Conservation (phyloP, 1,140 invertebrate species). For the Cardiocondyla obscurior region DNA sequence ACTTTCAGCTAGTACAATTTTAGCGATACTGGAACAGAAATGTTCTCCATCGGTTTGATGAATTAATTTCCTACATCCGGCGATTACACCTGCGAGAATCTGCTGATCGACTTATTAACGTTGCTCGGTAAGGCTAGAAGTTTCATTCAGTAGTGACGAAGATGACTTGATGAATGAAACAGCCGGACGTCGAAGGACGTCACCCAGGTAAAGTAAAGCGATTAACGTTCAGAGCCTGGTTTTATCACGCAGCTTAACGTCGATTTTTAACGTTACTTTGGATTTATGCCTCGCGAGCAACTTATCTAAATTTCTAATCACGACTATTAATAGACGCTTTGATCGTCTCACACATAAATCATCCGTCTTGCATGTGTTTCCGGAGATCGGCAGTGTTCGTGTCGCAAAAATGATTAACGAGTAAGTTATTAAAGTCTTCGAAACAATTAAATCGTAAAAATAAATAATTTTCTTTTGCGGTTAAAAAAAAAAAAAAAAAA, state of each 20-base stretch:
- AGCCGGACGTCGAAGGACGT: slow-evolving; percentile 53
- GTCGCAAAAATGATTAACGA: not conserved
- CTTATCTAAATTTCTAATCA: slow-evolving; percentile 30
- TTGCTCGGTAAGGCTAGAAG: slow-evolving; percentile 36
- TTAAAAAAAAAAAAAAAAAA: too few relatives aligned
- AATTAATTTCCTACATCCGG: not conserved
- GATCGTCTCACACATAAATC: not conserved
- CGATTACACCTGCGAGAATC: slow-evolving; percentile 12
- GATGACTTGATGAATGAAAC: slow-evolving; percentile 58
- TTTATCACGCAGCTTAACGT: slow-evolving; percentile 54
- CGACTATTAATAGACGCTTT: slow-evolving; percentile 25
- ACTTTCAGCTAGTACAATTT: not conserved
- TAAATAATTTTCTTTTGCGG: too few relatives aligned
- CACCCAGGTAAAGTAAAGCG: slow-evolving; percentile 62
- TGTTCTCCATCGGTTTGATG: not conserved
- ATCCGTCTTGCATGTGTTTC: not conserved
- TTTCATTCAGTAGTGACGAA: slow-evolving; percentile 51
- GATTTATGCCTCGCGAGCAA: not conserved
- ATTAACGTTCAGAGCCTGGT: slow-evolving; percentile 50
- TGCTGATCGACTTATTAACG: slow-evolving; percentile 57
- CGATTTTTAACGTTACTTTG: slow-evolving; percentile 19
- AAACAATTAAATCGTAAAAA: too few relatives aligned
- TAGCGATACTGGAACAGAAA: not conserved
- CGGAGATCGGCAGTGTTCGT: not conserved
- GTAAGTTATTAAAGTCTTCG: not conserved